These are phyloP conservation scores for Charadrius vociferus DNA, from an alignment of 2,113 vertebrate species.

Conservation along the genomic window DNA sequence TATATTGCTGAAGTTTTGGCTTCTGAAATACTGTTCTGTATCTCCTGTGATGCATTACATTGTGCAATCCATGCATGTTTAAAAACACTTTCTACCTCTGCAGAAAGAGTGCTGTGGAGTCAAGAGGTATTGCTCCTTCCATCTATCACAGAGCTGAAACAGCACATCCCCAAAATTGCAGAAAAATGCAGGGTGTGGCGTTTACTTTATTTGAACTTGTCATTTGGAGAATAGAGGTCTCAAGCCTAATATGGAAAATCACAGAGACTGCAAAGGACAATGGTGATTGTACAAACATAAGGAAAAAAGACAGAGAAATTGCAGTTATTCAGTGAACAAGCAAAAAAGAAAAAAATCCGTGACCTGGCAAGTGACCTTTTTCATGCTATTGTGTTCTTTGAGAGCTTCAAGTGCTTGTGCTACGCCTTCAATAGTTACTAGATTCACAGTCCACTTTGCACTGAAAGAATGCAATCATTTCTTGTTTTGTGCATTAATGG, in stretches of 20 bases:
- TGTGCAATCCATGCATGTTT: fast-evolving
- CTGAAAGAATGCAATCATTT: neutral
- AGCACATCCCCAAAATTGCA: neutral
- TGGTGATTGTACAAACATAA: neutral
- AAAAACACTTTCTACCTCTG: neutral
- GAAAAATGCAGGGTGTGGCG: neutral
- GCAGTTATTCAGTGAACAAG: conserved; percentile 2
- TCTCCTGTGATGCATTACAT: fast-evolving
- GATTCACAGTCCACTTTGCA: neutral
- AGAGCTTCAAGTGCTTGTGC: neutral
- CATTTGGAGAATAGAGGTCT: neutral
- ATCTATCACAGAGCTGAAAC: neutral
- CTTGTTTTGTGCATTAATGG: neutral
- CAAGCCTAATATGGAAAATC: neutral
- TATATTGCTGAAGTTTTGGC: neutral
- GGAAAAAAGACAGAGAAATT: neutral
- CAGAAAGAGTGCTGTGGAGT: neutral
- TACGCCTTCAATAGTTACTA: neutral
- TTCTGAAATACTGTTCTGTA: neutral
- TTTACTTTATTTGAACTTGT: neutral
- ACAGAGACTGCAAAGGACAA: neutral
- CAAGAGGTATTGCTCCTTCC: neutral
- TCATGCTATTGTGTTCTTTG: neutral
- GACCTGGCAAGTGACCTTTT: neutral
- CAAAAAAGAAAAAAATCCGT: neutral